Evolutionary conservation across 1,140 invertebrate genomes (phyloP).

Genomic region (Cydia amplana): DNA sequence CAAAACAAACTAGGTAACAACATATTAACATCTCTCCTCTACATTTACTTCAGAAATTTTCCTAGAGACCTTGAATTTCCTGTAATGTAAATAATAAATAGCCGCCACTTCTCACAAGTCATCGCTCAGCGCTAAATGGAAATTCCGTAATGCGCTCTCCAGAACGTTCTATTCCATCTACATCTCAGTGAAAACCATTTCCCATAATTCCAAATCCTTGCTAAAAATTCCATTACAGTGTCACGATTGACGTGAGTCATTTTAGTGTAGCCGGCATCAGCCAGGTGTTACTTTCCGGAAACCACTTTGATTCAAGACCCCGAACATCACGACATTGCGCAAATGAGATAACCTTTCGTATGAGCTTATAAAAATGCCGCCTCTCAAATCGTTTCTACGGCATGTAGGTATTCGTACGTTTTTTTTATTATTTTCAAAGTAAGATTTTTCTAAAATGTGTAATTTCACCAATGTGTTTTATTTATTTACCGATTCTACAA

Average conservation of each 20-base stretch:
- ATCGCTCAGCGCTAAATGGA: not conserved
- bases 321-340: constrained; percentile 23
- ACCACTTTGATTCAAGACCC: constrained; percentile 21
- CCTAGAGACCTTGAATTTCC: constrained; percentile 13
- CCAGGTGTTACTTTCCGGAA: constrained; percentile 28
- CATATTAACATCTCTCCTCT: not conserved
- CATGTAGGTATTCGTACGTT: not conserved
- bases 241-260: constrained; percentile 7
- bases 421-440: not conserved
- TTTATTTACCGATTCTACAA: too few relatives aligned
- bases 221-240: constrained; percentile 14
- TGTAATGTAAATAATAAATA: constrained; percentile 3
- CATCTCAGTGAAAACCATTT: constrained; percentile 19
- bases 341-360: constrained; percentile 21
- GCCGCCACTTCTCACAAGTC: constrained; percentile 18
- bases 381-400: not conserved
- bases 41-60: not conserved
- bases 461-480: too few relatives aligned
- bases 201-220: not conserved
- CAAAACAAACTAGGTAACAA: not conserved
- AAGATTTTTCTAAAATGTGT: too few relatives aligned
- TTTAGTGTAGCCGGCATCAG: not conserved
- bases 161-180: not conserved
- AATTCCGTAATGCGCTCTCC: not conserved
- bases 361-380: constrained; percentile 12